A percentile compares a stretch with the other conserved stretches of the same genome.
phyloP scores from a whole-genome alignment of 2,888 invertebrate species.

The Caenorhabditis sp. region DNA sequence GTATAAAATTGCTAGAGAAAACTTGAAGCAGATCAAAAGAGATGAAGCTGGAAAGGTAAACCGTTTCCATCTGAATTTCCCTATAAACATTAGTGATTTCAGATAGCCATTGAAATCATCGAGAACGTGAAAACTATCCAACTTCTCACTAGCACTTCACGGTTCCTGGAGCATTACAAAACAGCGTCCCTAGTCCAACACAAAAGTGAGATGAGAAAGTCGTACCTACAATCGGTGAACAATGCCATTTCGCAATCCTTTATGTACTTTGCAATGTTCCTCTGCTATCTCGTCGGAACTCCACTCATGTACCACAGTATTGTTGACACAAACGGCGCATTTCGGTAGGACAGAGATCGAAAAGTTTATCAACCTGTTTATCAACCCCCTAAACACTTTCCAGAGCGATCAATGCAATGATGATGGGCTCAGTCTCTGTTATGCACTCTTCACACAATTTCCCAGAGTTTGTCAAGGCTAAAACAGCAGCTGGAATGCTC shows the following conservation, averaged over 20 bases:
- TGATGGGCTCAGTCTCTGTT: constrained; percentile 70
- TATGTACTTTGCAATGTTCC: constrained; percentile 71
- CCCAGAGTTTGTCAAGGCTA: constrained; percentile 84
- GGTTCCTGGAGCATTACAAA: constrained; percentile 82
- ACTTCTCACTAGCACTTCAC: constrained; percentile 83
- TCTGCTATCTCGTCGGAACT: constrained; percentile 71
- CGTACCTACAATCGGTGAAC: constrained; percentile 62
- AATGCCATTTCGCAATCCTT: constrained; percentile 71
- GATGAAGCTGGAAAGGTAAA: constrained; percentile 85
- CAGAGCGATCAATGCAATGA: constrained; percentile 70
- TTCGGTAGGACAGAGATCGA: constrained; percentile 78
- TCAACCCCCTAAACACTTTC: not conserved
- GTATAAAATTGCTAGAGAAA: constrained; percentile 83
- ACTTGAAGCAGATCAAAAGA: constrained; percentile 77
- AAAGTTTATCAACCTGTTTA: constrained; percentile 77
- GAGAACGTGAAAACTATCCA: constrained; percentile 84
- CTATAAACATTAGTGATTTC: no score
- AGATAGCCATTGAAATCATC: constrained; percentile 84
- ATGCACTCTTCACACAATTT: constrained; percentile 78
- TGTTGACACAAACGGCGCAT: constrained; percentile 37
- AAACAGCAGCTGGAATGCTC: constrained; percentile 83
- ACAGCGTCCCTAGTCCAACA: constrained; percentile 53
- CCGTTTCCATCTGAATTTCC: no score
- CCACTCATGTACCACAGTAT: constrained; percentile 63
- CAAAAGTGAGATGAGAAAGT: constrained; percentile 62